These are phyloP conservation scores for Pseudopipra pipra DNA, from an alignment of 2,113 vertebrate genomes.

Conservation along the genomic window DNA sequence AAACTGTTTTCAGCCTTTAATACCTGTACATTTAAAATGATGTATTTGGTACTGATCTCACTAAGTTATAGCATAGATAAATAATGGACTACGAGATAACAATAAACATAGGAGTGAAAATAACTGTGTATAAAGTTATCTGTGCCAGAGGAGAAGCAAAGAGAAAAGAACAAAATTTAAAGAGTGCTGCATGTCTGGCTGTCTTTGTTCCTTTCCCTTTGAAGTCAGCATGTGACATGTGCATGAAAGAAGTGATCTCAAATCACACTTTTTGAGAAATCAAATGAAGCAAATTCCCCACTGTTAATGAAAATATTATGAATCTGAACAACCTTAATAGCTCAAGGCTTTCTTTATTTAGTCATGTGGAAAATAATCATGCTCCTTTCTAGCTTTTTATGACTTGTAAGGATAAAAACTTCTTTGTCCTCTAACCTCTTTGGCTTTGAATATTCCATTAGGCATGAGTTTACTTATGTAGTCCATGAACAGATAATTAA, in stretches of 20 bases:
- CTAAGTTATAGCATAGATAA: neutral
- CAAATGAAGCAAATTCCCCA: neutral
- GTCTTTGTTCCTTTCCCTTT: neutral
- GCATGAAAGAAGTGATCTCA: neutral
- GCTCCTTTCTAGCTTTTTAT: neutral
- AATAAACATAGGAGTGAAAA: neutral
- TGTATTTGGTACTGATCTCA: neutral
- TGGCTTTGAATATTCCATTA: neutral
- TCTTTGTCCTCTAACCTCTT: neutral
- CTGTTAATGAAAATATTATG: slow-evolving; percentile 27
- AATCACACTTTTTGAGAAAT: slow-evolving; percentile 22
- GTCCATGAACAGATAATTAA: neutral
- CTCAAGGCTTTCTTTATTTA: neutral
- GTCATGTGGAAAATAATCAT: neutral
- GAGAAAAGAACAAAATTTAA: neutral
- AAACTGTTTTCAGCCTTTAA: neutral
- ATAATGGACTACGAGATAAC: neutral
- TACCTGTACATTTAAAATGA: neutral
- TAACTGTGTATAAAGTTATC: neutral
- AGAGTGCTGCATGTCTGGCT: neutral
- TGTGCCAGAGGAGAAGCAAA: neutral
- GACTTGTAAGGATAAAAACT: neutral
- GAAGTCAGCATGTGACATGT: neutral
- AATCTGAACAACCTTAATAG: neutral
- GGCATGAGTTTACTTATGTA: fast-evolving